Base-by-base conservation (phyloP, 2,797 vertebrate genomes). In the Chelonia mydas region DNA sequence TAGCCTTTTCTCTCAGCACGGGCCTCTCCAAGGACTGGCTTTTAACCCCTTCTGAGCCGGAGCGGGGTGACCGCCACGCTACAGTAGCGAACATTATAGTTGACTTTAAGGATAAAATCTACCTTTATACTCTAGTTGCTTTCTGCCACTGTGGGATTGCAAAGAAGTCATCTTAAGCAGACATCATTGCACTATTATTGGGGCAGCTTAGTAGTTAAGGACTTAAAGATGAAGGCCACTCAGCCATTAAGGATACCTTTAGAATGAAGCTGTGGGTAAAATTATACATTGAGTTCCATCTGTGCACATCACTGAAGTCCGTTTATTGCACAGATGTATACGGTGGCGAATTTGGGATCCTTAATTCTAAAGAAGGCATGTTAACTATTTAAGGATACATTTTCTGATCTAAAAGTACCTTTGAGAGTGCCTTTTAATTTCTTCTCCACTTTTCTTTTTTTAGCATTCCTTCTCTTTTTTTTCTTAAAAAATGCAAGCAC, bases 281-380 rank as follows among this genome's bases (percentile, higher is more conserved):
- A 91, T 90, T 88, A 81, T 82, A 5, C 91, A 57, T 84, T 93
- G 88, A 84, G 13, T 55, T 94, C 89, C 23, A 81, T 5, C 27
- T 93, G 92, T 90, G 89, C 94, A 90, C 80, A 65, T 74, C 77
- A 91, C 7, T 92, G 86, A 96, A 96, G 92, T 86, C 61, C 59
- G 50, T 7, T 27, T 19, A n/a, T 82, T 82, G 79, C 81, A 88
- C 12, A 89, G 81, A 77, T 37, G 28, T 87, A 90, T 88, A 79
- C 85, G 61, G 81, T 49, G 93, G 80, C 88, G 93, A 49, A 88
- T 87, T 90, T 93, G 96, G 53, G 23, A 41, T 33, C 95, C 93
- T 81, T 89, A 33, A 16, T 83, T 94, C 91, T 79, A 61, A 94
- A 94, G 87, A 57, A 41, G 65, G 17, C 82, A 87, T 86, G 17